Percentiles rank a stretch among this genome's conserved stretches.
Evolutionary conservation across 2,888 invertebrate species (phyloP).

Genomic region (Leptinotarsa peninsularis): DNA sequence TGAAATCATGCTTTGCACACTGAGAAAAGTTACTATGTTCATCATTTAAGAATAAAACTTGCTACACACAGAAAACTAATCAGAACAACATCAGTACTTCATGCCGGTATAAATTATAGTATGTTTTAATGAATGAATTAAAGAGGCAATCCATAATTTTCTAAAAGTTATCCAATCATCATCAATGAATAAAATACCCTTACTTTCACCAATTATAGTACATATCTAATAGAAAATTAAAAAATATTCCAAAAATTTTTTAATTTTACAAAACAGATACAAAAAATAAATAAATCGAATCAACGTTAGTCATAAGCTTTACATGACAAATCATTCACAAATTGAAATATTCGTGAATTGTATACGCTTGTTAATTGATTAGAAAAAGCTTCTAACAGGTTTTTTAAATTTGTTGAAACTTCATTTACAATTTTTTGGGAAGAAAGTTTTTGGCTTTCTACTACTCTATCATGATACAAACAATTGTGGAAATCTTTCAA

Average conservation of each 20-base stretch:
- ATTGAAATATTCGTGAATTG: background rate
- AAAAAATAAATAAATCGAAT: background rate
- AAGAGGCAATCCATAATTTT: background rate
- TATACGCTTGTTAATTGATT: background rate
- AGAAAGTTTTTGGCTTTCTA: background rate
- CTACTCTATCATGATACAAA: too few relatives aligned
- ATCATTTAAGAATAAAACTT: too few relatives aligned
- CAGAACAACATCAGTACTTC: background rate
- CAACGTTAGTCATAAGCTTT: background rate
- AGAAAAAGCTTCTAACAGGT: slow-evolving; percentile 4
- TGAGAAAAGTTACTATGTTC: background rate
- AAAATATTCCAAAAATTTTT: background rate
- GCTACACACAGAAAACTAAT: too few relatives aligned
- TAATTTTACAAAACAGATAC: background rate
- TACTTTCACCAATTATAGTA: background rate
- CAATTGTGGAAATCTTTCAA: too few relatives aligned
- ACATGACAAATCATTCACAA: background rate
- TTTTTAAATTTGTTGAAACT: slow-evolving; percentile 22
- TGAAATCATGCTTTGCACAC: background rate
- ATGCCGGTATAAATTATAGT: background rate
- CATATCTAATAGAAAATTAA: background rate
- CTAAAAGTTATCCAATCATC: slow-evolving; percentile 1
- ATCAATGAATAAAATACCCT: background rate
- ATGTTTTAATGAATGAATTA: background rate
- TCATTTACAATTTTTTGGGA: slow-evolving; percentile 3